Base-by-base conservation (phyloP, 2,888 invertebrate species). In the Hirtodrosophila histrioides region DNA sequence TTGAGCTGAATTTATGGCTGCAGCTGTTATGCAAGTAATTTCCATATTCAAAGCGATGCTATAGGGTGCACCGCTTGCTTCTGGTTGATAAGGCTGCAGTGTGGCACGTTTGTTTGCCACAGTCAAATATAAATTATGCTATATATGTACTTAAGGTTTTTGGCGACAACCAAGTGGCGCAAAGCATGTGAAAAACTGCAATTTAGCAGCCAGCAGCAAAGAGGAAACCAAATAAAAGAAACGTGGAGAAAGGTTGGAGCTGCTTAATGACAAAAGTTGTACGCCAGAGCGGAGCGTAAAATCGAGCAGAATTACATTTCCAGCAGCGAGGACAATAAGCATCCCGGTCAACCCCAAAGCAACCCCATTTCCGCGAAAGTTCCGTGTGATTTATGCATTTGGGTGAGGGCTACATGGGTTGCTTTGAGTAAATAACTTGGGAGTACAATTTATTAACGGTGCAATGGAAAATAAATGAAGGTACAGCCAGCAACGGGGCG, bases 351-450 rank as follows among this genome's bases (percentile, higher is more conserved):
- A 60, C 36, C 48, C 46, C 48, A 69, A 37, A 43, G 55, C 56
- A 17, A 51, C 55, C 45, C 56, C 29, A 61, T 61, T 72, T 67
- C 56, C 50, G 66, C 53, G 64, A 54, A 69, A 75, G 41, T 65
- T 73, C 50, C 67, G 67, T 61, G 80, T 80, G 86, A 80, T 86
- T 80, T 80, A 80, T 80, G 86, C 83, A 79, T 76, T 86, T 74
- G 80, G 80, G 80, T 48, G 57, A 44, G 80, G 74, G 48, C 75
- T 60, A 48, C 44, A 45, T 44, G 63, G 78, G 61, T 64, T 57
- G 51, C 75, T 64, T 84, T 78, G 53, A 50, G 65, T 75, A 78
- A 71, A 75, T 68, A 81, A 82, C 80, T 66, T 66, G 55, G 58
- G 48, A 73, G 65, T 48, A 66, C 74, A 77, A 86, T 81, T 83